Base-by-base conservation (phyloP, 2,113 vertebrate genomes). In the Oxyura jamaicensis region DNA sequence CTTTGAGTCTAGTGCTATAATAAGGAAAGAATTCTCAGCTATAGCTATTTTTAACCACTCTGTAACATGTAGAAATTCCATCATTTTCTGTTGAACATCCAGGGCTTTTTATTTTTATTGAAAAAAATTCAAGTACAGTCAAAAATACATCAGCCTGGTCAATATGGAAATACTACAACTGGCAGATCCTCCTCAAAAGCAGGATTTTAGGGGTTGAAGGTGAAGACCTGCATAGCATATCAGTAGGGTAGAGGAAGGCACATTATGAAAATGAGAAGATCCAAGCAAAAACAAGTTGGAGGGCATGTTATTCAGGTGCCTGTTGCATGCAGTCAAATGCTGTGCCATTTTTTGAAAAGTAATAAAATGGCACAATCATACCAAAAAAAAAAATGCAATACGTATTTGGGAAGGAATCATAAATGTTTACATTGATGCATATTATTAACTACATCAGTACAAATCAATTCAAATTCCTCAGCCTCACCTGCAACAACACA, bases 121-220 rank as follows among this genome's bases (percentile, higher is more conserved):
- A 79, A 72, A 86, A 79, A 72, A 86, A 72, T 59, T 79, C 31
- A 83, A 13, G 19, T 33, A 35, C 7, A 59, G 23, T 29, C 20
- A 75, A 46, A 28, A 94, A 63, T 50, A 31, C 6, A 41, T 9
- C 63, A 59, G 19, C 3, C 4, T 2, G 2, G 22, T 35, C 29
- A 63, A n/a, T 35, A 78, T 42, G 26, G 44, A 74, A 62, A 66
- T 42, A 35, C 0, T 0, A 1, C 6, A 2, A n/a, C 29, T 59
- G 15, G 20, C 17, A 52, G 15, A 17, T 91, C 28, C 16, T 74
- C 13, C 25, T 52, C 42, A 23, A 67, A 50, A 88, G 62, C 9
- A 26, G 19, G 33, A 74, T 8, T 18, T 74, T 8, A 33, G 50
- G 8, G 4, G 73, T 73, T 81, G 48, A 66, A 74, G 39, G 6